Percentiles rank a stretch among this genome's conserved stretches.
Conservation (phyloP, 2,797 vertebrate species). For the Chrysocyon brachyurus region DNA sequence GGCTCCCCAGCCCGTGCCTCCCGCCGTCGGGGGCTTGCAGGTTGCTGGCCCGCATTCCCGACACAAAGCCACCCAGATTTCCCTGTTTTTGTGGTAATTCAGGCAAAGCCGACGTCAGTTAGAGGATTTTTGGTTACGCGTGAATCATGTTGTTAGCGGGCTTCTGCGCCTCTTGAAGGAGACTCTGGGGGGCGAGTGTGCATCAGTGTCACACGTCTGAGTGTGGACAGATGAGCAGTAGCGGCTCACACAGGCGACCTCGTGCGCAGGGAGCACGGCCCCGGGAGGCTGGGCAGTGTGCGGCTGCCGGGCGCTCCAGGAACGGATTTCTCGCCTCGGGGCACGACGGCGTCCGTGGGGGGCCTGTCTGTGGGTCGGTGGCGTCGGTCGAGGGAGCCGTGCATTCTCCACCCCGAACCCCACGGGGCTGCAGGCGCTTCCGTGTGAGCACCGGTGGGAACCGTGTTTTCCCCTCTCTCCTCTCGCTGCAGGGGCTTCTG, state of each 20-base stretch:
- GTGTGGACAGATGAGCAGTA: fast-evolving
- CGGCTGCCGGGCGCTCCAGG: fast-evolving
- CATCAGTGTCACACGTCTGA: fast-evolving
- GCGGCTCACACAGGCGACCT: neutral
- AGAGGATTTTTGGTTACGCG: fast-evolving
- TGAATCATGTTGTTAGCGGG: fast-evolving
- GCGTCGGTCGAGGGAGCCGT: fast-evolving
- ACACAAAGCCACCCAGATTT: no score
- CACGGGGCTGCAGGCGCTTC: fast-evolving
- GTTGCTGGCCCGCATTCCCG: fast-evolving
- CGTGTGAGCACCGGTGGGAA: fast-evolving
- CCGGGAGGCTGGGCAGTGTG: neutral
- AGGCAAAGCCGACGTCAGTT: fast-evolving
- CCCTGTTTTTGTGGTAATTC: fast-evolving
- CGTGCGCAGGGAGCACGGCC: fast-evolving
- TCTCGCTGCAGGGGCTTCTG: slow-evolving; percentile 95
- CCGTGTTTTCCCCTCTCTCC: neutral
- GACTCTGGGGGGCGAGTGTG: fast-evolving
- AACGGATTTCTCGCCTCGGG: neutral
- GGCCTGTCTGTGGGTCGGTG: fast-evolving
- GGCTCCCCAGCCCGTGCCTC: fast-evolving
- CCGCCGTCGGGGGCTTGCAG: fast-evolving
- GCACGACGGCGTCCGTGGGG: fast-evolving
- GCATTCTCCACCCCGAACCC: fast-evolving
- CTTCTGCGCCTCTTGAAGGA: neutral